Evolutionary conservation across 2,888 invertebrate genomes (phyloP), one percentile per base, ranked within the genome.

Genomic region (Nephrotoma guestfalica): DNA sequence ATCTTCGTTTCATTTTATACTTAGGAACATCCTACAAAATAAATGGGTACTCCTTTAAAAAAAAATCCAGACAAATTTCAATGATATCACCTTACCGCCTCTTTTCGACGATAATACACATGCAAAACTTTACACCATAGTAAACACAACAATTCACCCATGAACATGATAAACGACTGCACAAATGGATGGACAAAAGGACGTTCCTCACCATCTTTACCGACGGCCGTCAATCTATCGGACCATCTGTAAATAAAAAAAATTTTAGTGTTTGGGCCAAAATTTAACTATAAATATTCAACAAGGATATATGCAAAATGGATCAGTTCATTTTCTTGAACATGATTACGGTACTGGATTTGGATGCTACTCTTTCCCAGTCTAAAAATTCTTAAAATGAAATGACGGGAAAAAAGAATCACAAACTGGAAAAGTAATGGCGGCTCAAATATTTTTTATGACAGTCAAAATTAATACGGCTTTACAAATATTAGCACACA

Each of bases 141-240:
- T n/a, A 98, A 93, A 90, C 98, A 98, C 45, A 96, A 90, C 90
- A 97, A 94, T 92, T 99, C 98, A 5, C 98, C 98, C 5, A 98
- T 89, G 90, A 99, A 99, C 98, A 99, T 98, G 15, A 95, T 93
- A 51, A 94, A 93, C 0, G 98, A 96, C 93, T 98, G 96, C 88
- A 98, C 93, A 90, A 97, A 97, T 0, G 98, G 98, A 92, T 99
- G 98, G 89, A 96, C 94, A 90, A 98, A 99, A 2, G 90, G 88
- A 87, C 94, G 92, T 0, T 90, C 89, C 85, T 91, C 89, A 0
- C 94, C 95, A 93, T 95, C 95, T 43, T 93, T 93, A 18, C 96
- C 96, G 87, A 92, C 91, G 0, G 96, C 93, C 86, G 92, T 89
- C 88, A 96, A 92, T 86, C 92, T 93, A 91, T 97, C 97, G 2